Evolutionary conservation across 2,888 invertebrate genomes (phyloP), one percentile per base, ranked within the genome.

Genomic region (Apamea crenata): DNA sequence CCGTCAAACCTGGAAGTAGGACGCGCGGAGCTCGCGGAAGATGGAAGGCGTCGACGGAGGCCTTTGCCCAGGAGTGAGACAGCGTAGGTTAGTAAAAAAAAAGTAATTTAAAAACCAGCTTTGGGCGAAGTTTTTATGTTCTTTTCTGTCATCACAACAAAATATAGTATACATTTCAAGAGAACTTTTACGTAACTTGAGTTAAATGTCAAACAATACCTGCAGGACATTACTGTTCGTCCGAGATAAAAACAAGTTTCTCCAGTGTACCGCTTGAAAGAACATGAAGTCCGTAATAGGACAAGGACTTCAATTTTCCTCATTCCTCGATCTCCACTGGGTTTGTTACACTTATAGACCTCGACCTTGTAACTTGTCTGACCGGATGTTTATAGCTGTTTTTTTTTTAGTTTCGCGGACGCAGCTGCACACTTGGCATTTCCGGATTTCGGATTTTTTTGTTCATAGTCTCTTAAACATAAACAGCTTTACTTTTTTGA

Each of bases 361-460:
- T 50, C 63, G 76, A 80, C 80, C 84, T 85, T 77, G 65, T 8
- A 76, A 67, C 71, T 29, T 74, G 40, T 63, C 29, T 12, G 32
- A 83, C 74, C 76, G 87, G 87, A 85, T 85, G 84, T 80, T 69
- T 84, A 21, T 44, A 29, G 21, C 18, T 36, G 4, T 1, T 69
- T 32, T 73, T 73, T 83, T 77, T 79, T 72, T 74, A 32, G 67
- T 76, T 74, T 74, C 5, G 67, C 53, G 40, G 68, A 61, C 71
- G 85, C 88, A 87, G 88, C 88, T 86, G 88, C 78, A 63, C 63
- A 65, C 82, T 86, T 72, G 56, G 65, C 36, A 77, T 85, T 77
- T 85, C 84, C 85, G 85, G 85, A 84, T 84, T 83, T 47, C 2
- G 29, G 12, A 6, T 67, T 74, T 85, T 81, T 70, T 76, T 77